Evolutionary conservation across 2,797 vertebrate genomes (phyloP), one percentile per base, ranked within the genome.

Genomic region (Basileuterus tristriatus): DNA sequence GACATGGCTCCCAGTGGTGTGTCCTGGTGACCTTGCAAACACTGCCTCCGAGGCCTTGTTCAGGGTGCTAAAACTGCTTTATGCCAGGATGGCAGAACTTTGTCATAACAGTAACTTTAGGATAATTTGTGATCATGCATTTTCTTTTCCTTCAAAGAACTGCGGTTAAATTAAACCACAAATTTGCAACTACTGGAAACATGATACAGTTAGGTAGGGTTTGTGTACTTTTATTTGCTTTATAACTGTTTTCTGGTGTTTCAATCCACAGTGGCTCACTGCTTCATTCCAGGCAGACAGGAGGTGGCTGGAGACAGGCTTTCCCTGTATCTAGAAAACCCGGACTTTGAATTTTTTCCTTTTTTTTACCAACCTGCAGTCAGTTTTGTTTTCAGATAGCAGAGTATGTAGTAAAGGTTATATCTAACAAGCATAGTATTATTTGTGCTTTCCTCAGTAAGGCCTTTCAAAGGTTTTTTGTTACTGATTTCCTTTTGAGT

Each of bases 161-260:
- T 69, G 44, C n/a, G 30, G 91, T 94, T 90, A 78, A 81, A 64
- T 87, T 52, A 79, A 91, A 76, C 65, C 18, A 44, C 75, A 89
- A 27, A 87, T 84, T 68, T 95, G 41, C 24, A 89, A 6, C 55
- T 87, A 23, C 58, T 91, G 78, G 83, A 72, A 87, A 69, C 49
- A 5, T 15, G 47, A 58, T 64, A 62, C 30, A 16, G 26, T 21
- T 74, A 69, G 39, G 43, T 65, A 70, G 50, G 6, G 21, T 43
- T 72, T 67, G 12, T 62, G 6, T 72, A 9, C 30, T 86, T 89
- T 30, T 55, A 26, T 43, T 37, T 83, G 41, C 59, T 93, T 89
- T 89, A 26, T 39, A 75, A 12, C 47, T 34, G 20, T 71, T 81
- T 83, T 59, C 67, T 87, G 60, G 27, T 80, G 43, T 83, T 83